These are phyloP conservation scores for Eucera pruinosa DNA, from an alignment of 2,888 invertebrate species.

Conservation along the genomic window DNA sequence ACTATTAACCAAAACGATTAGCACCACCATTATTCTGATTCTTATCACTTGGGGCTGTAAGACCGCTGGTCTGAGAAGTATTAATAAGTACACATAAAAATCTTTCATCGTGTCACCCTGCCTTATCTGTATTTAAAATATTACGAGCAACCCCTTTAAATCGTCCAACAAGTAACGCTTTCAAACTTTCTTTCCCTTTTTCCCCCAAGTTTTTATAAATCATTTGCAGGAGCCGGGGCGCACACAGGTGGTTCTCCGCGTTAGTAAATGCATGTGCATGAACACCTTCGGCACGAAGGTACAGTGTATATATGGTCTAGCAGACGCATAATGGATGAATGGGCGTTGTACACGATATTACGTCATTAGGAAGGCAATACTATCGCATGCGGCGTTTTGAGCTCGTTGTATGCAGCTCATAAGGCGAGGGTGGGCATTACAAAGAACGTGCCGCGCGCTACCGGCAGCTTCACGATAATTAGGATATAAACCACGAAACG, in stretches of 20 bases:
- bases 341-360: conserved; percentile 73
- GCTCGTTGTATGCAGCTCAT: conserved; percentile 49
- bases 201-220: conserved; percentile 33
- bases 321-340: conserved; percentile 72
- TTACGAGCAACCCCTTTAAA: background rate
- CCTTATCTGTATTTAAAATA: background rate
- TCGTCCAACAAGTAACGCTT: background rate
- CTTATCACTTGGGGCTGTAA: no score
- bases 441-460: conserved; percentile 44
- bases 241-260: conserved; percentile 65
- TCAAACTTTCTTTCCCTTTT: background rate
- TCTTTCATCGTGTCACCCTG: no score
- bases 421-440: conserved; percentile 20
- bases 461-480: conserved; percentile 54
- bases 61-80: no score
- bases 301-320: conserved; percentile 28
- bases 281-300: conserved; percentile 51
- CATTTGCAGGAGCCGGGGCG: conserved; percentile 44
- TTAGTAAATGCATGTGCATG: conserved; percentile 40
- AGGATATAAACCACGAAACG: conserved; percentile 59
- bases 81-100: no score
- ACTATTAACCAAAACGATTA: no score
- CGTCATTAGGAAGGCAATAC: conserved; percentile 68
- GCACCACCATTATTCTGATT: no score
- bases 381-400: conserved; percentile 64